A percentile compares a stretch with the other conserved stretches of the same genome.
These are phyloP conservation scores for Caenorhabditis becei DNA, from an alignment of 2,888 invertebrate genomes.

Conservation along the genomic window DNA sequence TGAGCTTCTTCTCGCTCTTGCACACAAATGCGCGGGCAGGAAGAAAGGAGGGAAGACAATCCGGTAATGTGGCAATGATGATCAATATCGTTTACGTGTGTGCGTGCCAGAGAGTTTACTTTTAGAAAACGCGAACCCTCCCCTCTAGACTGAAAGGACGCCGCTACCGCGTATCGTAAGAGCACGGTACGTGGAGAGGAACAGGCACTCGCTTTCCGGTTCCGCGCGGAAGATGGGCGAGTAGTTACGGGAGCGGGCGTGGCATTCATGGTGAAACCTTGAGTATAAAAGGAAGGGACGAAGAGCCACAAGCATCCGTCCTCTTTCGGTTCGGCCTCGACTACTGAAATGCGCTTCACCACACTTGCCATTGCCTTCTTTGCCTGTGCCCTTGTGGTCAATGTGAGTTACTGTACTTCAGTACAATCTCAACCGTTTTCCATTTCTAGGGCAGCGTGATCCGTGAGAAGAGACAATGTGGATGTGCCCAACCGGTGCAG, in stretches of 20 bases:
- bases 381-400: slow-evolving; percentile 52
- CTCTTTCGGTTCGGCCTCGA: slow-evolving; percentile 50
- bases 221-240: slow-evolving; percentile 57
- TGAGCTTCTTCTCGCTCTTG: slow-evolving; percentile 16
- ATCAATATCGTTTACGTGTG: slow-evolving; percentile 51
- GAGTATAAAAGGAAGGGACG: slow-evolving; percentile 35
- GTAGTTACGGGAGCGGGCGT: slow-evolving; percentile 56
- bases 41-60: slow-evolving; percentile 43
- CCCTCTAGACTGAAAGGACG: slow-evolving; percentile 40
- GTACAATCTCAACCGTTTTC: too few species aligned
- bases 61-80: slow-evolving; percentile 60
- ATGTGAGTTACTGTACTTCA: slow-evolving; percentile 28
- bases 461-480: slow-evolving; percentile 71
- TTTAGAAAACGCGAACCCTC: slow-evolving; percentile 54
- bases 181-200: slow-evolving; percentile 10
- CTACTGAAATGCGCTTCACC: slow-evolving; percentile 55
- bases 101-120: slow-evolving; percentile 42
- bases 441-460: slow-evolving; percentile 65
- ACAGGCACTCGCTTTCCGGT: slow-evolving; percentile 40
- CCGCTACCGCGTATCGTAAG: slow-evolving; percentile 24
- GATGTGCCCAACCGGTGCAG: slow-evolving; percentile 63
- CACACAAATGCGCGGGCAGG: slow-evolving; percentile 35
- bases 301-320: slow-evolving; percentile 31
- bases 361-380: slow-evolving; percentile 54
- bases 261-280: slow-evolving; percentile 30